Evolutionary conservation across 2,797 vertebrate species (phyloP), one percentile per base, ranked within the genome.

Genomic region (Oryzias dopingdopingensis): DNA sequence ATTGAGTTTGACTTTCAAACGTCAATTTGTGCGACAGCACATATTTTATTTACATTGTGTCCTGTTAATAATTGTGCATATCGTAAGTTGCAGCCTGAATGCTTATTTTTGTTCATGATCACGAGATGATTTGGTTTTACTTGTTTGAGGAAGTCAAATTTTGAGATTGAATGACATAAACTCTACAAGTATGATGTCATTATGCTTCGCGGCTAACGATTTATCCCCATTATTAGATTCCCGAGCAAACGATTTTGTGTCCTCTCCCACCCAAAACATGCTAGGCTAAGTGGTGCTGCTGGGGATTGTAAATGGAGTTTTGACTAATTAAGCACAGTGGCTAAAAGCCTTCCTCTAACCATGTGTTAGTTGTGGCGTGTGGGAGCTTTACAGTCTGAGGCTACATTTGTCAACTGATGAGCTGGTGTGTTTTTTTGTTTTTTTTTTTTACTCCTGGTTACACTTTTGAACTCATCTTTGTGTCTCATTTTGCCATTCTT

Each of bases 271-370:
- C 67, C 51, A 67, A 72, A 86, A 62, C 83, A 75, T 78, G 67
- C 67, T 72, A 51, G 65, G 47, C 67, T 72, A 64, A 83, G 68
- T 72, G 61, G 50, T 55, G 60, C 80, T 67, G 75, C 70, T 69
- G 69, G 63, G 65, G 54, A 49, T 61, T 55, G 44, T 80, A 84
- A 82, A 74, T 68, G 66, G 56, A 69, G 64, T 83, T 82, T 78
- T 77, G 70, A 51, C 67, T 81, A 84, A 87, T 83, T 88, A 81
- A 81, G 62, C 72, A 50, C 73, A 49, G 22, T 26, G 2, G 60
- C 61, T 88, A 77, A 87, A 86, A 84, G 82, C 80, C 86, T 86
- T 80, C 59, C 1, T 15, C 14, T 3, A 41, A 54, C 42, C 58
- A 42, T 7, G 29, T 49, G 43, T 80, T 65, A 60, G 72, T 55